Evolutionary conservation across 2,888 invertebrate genomes (phyloP).

Genomic region (Meiosimyza platycephala): DNA sequence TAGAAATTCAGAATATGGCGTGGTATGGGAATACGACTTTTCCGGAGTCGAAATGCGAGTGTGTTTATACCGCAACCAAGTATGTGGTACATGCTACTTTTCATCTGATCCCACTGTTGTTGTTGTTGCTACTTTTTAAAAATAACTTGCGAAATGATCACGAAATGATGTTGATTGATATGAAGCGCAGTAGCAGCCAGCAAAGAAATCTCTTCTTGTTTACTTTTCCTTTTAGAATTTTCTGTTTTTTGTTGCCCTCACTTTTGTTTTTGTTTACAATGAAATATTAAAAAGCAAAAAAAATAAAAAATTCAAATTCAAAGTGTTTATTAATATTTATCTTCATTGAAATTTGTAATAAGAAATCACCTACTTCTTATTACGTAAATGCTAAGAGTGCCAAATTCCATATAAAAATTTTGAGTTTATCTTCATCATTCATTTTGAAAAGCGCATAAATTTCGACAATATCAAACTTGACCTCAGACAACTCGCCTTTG

Average conservation of each 20-base stretch:
- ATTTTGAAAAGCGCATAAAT: too few relatives aligned
- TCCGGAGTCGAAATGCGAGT: too few relatives aligned
- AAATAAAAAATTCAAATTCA: not conserved
- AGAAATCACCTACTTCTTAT: too few relatives aligned
- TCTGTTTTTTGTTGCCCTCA: slow-evolving; percentile 4
- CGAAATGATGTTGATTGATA: slow-evolving; percentile 45
- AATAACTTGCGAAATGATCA: slow-evolving; percentile 43
- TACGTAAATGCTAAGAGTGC: too few relatives aligned
- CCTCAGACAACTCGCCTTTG: too few relatives aligned
- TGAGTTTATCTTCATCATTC: too few relatives aligned
- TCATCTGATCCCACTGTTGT: slow-evolving; percentile 1
- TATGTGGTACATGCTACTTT: slow-evolving; percentile 34
- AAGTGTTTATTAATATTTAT: slow-evolving; percentile 10
- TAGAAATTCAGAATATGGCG: too few relatives aligned
- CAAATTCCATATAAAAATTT: too few relatives aligned
- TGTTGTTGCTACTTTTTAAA: slow-evolving; percentile 25
- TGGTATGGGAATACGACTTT: too few relatives aligned
- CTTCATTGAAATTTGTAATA: too few relatives aligned
- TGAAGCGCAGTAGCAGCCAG: slow-evolving; percentile 30
- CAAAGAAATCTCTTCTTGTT: slow-evolving; percentile 16
- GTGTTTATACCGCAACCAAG: slow-evolving; percentile 30
- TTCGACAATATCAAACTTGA: too few relatives aligned
- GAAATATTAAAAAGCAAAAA: not conserved
- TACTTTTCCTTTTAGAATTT: slow-evolving; percentile 20
- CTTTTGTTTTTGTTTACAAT: slow-evolving; percentile 12